Conservation (phyloP, 1,140 invertebrate genomes). For the Mylabris phalerata region DNA sequence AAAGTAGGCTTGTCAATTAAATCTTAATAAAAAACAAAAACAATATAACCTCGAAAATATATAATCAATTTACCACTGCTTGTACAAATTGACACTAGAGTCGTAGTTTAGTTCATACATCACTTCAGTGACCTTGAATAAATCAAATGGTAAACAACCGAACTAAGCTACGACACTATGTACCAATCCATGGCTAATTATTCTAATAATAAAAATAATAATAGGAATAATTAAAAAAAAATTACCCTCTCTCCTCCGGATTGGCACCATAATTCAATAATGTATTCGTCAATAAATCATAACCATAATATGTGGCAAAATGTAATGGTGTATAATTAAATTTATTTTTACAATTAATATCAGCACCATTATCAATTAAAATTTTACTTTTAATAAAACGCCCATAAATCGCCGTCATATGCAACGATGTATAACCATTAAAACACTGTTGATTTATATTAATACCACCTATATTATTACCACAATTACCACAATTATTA, state of each 20-base stretch:
- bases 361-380: slow-evolving; percentile 48
- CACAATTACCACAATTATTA: slow-evolving; percentile 54
- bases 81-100: too few relatives aligned
- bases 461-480: slow-evolving; percentile 49
- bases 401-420: slow-evolving; percentile 61
- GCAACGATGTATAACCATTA: slow-evolving; percentile 58
- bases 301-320: slow-evolving; percentile 50
- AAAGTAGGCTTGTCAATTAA: too few relatives aligned
- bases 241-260: slow-evolving; percentile 43
- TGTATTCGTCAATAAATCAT: slow-evolving; percentile 48
- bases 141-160: too few relatives aligned
- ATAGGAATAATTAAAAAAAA: background rate
- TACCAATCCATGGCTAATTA: too few relatives aligned
- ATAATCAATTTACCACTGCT: too few relatives aligned
- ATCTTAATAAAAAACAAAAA: too few relatives aligned
- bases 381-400: slow-evolving; percentile 58
- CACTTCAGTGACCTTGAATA: too few relatives aligned
- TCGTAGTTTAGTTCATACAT: too few relatives aligned
- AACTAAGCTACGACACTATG: too few relatives aligned
- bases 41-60: too few relatives aligned
- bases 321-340: slow-evolving; percentile 51
- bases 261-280: slow-evolving; percentile 49
- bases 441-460: slow-evolving; percentile 52
- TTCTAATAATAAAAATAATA: too few relatives aligned
- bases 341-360: slow-evolving; percentile 46